Base-by-base conservation (phyloP, 2,113 vertebrate species). In the Thunnus maccoyii region DNA sequence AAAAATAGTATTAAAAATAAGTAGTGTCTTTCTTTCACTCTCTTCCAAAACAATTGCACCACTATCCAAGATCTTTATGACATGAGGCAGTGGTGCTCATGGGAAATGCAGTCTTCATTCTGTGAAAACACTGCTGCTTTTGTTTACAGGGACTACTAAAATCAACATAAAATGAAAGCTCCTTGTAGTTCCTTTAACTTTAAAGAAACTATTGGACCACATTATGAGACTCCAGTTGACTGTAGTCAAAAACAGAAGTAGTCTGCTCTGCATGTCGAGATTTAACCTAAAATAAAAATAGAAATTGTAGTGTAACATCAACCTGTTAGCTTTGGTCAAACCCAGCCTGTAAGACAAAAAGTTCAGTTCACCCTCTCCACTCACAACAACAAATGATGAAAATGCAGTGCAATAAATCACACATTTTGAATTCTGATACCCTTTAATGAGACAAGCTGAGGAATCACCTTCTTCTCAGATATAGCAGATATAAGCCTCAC, bases 161-260 rank as follows among this genome's bases (percentile, higher is more conserved):
- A 30, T 30, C 27, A 30, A 30, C 27, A 30, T 2, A 30, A 30
- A 30, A 30, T 4, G 27, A 30, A 30, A 22, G 22, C 22, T 22
- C 22, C 22, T 1, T 30, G 27, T 30, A 30, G 27, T 30, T 30
- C 27, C 27, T 30, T 30, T 30, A 30, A 30, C 18, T 20, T 41
- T 30, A 61, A 72, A 67, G 1, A 63, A 62, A 63, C 25, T 8
- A 62, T 27, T 52, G 20, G 44, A 70, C 48, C 36, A 63, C n/a
- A 58, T 75, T 8, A 32, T 16, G 51, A 64, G 5, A 64, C 54
- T 78, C 64, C 63, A 78, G 63, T 56, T 54, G 32, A 41, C 7
- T 16, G 2, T 20, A 27, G 22, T 46, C n/a, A 61, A 48, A 57
- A 50, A 4, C 48, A 62, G 36, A 72, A 66, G 27, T 46, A 60